Conservation (phyloP, 1,140 invertebrate species). For the Lepidurus couesii region DNA sequence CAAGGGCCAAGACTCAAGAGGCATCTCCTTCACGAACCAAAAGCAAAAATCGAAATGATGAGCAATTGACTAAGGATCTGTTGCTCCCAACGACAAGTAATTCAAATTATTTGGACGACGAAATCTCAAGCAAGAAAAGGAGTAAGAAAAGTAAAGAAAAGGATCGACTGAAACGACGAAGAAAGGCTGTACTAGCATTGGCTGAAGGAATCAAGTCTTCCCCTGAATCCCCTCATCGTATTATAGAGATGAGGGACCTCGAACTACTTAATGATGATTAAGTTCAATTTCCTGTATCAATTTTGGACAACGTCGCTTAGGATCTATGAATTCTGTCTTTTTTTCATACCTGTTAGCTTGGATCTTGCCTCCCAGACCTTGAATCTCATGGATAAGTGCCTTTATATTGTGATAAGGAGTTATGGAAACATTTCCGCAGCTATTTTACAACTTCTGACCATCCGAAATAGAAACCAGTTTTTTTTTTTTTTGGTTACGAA, state of each 20-base stretch:
- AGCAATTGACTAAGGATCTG: background rate
- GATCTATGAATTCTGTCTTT: background rate
- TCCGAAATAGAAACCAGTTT: background rate
- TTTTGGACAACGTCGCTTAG: background rate
- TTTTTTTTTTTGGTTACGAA: conserved; percentile 1
- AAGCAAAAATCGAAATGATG: background rate
- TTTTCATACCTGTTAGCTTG: background rate
- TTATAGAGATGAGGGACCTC: background rate
- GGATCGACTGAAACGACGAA: background rate
- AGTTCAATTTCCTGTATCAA: background rate
- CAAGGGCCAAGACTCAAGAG: background rate
- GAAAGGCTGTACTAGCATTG: background rate
- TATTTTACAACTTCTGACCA: background rate
- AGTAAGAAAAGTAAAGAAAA: background rate
- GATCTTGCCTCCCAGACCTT: background rate
- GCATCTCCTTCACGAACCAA: background rate
- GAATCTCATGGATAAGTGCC: conserved; percentile 17
- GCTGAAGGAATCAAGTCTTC: conserved; percentile 7
- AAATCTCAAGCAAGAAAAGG: background rate
- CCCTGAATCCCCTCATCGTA: conserved; percentile 12
- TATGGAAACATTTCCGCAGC: conserved; percentile 19
- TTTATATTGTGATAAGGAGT: conserved; percentile 16
- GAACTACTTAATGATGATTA: background rate
- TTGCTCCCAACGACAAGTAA: background rate
- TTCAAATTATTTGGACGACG: background rate